Evolutionary conservation across 35 echinoderm and acorn worm species (phyloP).

Genomic region (Eucidaris tribuloides): DNA sequence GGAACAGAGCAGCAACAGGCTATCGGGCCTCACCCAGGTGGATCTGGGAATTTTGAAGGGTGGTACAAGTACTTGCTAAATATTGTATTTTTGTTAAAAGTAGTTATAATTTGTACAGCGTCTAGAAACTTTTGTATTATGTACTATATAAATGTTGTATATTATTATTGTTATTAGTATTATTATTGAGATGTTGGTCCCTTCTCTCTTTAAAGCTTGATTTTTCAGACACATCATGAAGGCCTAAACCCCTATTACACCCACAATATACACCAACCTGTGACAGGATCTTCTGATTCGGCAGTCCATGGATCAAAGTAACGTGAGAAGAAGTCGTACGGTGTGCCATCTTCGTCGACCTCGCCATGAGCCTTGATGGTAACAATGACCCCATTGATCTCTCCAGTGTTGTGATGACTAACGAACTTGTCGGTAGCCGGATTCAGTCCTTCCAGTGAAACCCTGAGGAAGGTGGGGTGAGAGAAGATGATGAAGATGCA

Average conservation of each 20-base stretch:
- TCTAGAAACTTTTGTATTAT: no score
- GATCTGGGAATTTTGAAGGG: no score
- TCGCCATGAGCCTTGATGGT: constrained; percentile 82
- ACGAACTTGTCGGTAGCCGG: constrained; percentile 63
- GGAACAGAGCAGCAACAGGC: no score
- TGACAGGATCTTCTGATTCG: constrained; percentile 87
- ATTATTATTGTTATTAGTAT: no score
- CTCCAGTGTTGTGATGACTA: constrained; percentile 29
- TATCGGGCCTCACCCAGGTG: no score
- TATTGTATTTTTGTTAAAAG: no score
- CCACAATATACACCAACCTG: constrained; percentile 38
- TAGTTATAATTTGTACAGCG: no score
- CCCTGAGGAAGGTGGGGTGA: constrained; percentile 42
- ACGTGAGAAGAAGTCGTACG: constrained; percentile 89
- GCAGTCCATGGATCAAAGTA: constrained; percentile 98
- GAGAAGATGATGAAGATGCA: no score
- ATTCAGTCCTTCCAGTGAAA: constrained; percentile 61
- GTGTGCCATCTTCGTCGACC: constrained; percentile 54
- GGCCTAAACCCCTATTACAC: not conserved
- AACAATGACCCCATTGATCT: constrained; percentile 76
- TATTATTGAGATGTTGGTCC: no score
- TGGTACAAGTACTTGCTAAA: no score
- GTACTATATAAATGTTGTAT: no score
- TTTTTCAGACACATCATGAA: not conserved
- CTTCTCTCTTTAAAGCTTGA: not conserved